Conservation (phyloP, 2,113 vertebrate genomes). For the Petrocephalus microphthalmus region DNA sequence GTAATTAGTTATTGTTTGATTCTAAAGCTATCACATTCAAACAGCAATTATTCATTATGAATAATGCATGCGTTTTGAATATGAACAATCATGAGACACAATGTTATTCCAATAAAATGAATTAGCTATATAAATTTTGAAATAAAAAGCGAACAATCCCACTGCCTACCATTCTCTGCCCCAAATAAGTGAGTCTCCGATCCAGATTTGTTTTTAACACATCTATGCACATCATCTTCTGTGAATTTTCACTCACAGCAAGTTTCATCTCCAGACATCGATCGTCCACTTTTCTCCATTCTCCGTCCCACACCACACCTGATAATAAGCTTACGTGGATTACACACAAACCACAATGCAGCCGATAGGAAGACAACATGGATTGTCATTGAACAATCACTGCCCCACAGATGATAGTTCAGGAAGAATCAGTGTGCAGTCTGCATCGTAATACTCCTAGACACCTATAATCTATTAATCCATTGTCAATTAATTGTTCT, state of each 20-base stretch:
- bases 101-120: conserved; percentile 17
- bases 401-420: neutral
- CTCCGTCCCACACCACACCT: neutral
- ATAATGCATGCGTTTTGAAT: conserved; percentile 16
- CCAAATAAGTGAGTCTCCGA: neutral
- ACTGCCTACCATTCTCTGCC: neutral
- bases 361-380: neutral
- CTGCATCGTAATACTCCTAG: neutral
- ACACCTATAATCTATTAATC: neutral
- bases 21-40: conserved; percentile 19
- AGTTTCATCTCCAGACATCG: neutral
- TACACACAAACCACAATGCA: neutral
- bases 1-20: conserved; percentile 10
- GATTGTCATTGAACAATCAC: neutral
- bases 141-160: neutral
- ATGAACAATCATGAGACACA: conserved; percentile 9
- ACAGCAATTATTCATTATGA: conserved; percentile 20
- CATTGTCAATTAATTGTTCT: neutral
- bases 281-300: neutral
- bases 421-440: neutral
- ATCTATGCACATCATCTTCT: neutral
- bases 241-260: neutral
- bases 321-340: neutral
- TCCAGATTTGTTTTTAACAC: neutral
- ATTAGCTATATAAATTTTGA: conserved; percentile 11